Conservation (phyloP, 2,888 invertebrate genomes). For the Iphiclides podalirius region DNA sequence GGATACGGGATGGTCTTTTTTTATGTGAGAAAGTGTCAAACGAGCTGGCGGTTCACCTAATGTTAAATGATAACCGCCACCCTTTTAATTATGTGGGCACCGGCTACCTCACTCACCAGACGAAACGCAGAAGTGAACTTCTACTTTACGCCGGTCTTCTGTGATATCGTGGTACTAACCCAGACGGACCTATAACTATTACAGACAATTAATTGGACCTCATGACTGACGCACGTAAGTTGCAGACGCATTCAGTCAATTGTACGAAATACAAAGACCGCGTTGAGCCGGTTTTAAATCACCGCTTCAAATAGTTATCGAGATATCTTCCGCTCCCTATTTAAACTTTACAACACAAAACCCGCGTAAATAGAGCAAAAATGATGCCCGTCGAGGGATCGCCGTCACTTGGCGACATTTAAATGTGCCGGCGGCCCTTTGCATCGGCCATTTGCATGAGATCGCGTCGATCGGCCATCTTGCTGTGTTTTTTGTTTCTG, state of each 20-base stretch:
- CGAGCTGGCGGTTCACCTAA: too few relatives aligned
- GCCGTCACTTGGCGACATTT: constrained; percentile 65
- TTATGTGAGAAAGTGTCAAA: too few relatives aligned
- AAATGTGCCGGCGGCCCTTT: constrained; percentile 73
- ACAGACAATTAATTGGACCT: not conserved
- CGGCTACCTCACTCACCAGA: too few relatives aligned
- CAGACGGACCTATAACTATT: too few relatives aligned
- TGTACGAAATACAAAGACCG: not conserved
- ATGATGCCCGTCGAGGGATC: constrained; percentile 44
- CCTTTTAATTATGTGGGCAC: too few relatives aligned
- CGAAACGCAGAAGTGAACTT: too few relatives aligned
- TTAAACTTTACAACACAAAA: constrained; percentile 28
- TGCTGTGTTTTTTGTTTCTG: constrained; percentile 54
- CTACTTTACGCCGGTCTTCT: too few relatives aligned
- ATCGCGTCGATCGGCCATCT: constrained; percentile 69
- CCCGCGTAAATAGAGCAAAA: constrained; percentile 69
- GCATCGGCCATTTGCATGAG: constrained; percentile 52
- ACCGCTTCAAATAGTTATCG: constrained; percentile 13
- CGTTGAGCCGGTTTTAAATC: constrained; percentile 10
- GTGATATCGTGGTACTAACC: too few relatives aligned
- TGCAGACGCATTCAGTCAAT: constrained; percentile 3
- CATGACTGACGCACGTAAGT: constrained; percentile 1
- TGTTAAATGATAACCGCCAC: too few relatives aligned
- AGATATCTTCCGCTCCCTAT: constrained; percentile 21
- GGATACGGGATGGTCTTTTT: too few relatives aligned